Conservation (phyloP, 1,140 invertebrate species). For the Zophobas morio region DNA sequence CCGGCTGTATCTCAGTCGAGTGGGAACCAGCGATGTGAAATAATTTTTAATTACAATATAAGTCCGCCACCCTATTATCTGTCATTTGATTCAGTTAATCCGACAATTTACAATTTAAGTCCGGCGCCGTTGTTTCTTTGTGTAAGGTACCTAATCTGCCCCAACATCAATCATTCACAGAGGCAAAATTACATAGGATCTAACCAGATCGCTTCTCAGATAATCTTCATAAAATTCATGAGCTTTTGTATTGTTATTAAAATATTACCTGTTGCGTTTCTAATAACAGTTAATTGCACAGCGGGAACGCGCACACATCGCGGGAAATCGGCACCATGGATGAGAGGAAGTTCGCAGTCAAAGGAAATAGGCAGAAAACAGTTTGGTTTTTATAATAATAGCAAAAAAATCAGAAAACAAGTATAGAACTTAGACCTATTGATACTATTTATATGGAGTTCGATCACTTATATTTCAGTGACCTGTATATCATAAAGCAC, state of each 20-base stretch:
- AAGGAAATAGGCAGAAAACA: too few relatives aligned
- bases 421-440: too few relatives aligned
- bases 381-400: too few relatives aligned
- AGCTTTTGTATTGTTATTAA: slow-evolving; percentile 54
- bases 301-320: not conserved
- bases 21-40: not conserved
- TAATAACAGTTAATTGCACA: slow-evolving; percentile 62
- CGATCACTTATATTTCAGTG: too few relatives aligned
- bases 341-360: too few relatives aligned
- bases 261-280: slow-evolving; percentile 60
- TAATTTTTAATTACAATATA: slow-evolving; percentile 51
- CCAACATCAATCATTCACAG: slow-evolving; percentile 44
- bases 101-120: slow-evolving; percentile 44
- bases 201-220: slow-evolving; percentile 44
- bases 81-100: slow-evolving; percentile 49
- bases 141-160: slow-evolving; percentile 37
- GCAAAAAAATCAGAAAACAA: too few relatives aligned
- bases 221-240: slow-evolving; percentile 55
- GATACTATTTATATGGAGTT: too few relatives aligned
- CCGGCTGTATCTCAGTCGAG: not conserved
- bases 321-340: not conserved
- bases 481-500: too few relatives aligned
- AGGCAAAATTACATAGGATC: slow-evolving; percentile 44
- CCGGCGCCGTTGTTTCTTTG: slow-evolving; percentile 45
- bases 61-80: slow-evolving; percentile 24